Evolutionary conservation across 1,140 invertebrate genomes (phyloP).

Genomic region (Drosophila dunni): DNA sequence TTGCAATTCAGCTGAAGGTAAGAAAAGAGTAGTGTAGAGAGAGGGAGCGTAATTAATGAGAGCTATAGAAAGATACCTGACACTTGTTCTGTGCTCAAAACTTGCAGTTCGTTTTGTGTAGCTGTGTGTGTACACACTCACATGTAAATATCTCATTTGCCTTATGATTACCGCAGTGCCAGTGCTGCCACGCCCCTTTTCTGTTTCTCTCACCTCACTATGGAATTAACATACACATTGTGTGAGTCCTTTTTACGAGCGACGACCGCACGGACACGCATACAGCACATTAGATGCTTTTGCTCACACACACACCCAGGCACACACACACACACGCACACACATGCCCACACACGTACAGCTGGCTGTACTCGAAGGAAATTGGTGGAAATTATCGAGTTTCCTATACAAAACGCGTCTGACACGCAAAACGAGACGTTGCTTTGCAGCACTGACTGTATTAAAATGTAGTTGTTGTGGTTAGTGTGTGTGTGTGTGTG

Average conservation of each 20-base stretch:
- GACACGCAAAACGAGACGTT: constrained; percentile 66
- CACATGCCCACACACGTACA: constrained; percentile 30
- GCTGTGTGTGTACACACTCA: constrained; percentile 1
- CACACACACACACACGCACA: constrained; percentile 7
- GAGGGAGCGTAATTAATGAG: not conserved
- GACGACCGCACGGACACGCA: constrained; percentile 38
- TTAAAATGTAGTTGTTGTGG: constrained; percentile 7
- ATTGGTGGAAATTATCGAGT: constrained; percentile 83
- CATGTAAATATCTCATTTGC: constrained; percentile 34
- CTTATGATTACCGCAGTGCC: constrained; percentile 33
- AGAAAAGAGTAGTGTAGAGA: not conserved
- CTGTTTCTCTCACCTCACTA: constrained; percentile 40
- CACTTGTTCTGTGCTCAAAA: not conserved
- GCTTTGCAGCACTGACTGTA: constrained; percentile 6
- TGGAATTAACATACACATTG: constrained; percentile 70
- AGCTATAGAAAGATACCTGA: not conserved
- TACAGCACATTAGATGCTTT: constrained; percentile 40
- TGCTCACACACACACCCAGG: constrained; percentile 32
- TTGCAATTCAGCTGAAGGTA: constrained; percentile 11
- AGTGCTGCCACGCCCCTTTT: constrained; percentile 41
- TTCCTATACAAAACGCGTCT: constrained; percentile 81
- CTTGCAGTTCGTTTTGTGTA: not conserved
- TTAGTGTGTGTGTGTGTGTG: too few species aligned
- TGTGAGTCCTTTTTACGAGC: constrained; percentile 62
- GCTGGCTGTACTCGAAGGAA: constrained; percentile 59